Conservation (phyloP, 2,888 invertebrate species). For the Melanchra persicariae region DNA sequence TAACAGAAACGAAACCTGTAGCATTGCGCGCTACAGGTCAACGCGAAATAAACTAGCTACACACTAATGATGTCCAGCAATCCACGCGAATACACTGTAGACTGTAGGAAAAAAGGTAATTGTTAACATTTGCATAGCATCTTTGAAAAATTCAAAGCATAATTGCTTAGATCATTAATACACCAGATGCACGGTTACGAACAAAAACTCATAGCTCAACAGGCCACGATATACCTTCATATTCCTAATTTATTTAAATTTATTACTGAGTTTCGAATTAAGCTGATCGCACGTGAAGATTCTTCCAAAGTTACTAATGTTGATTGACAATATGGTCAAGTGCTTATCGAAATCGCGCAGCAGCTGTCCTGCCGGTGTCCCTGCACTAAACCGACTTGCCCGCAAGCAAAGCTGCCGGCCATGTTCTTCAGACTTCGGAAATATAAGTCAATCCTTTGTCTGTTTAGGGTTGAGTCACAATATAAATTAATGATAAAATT, state of each 20-base stretch:
- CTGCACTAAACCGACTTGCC: no score
- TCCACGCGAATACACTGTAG: slow-evolving; percentile 89
- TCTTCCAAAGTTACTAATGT: no score
- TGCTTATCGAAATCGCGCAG: no score
- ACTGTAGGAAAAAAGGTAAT: slow-evolving; percentile 90
- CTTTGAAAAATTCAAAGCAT: slow-evolving; percentile 87
- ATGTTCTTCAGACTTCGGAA: neutral
- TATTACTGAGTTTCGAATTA: no score
- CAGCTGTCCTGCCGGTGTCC: no score
- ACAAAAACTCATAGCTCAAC: neutral
- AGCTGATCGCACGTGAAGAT: no score
- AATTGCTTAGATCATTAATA: slow-evolving; percentile 50
- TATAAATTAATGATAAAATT: neutral
- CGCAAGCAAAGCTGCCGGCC: neutral
- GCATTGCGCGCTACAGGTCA: slow-evolving; percentile 91
- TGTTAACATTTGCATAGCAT: slow-evolving; percentile 87
- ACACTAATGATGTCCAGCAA: slow-evolving; percentile 89
- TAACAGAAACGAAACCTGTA: slow-evolving; percentile 90
- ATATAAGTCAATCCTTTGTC: no score
- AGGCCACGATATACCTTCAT: no score
- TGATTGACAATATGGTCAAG: no score
- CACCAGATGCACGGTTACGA: neutral
- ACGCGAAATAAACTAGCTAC: slow-evolving; percentile 89
- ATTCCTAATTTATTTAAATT: no score
- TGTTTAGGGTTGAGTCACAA: neutral